Evolutionary conservation across 2,888 invertebrate genomes (phyloP), one percentile per base, ranked within the genome.

Genomic region (Pomacea canaliculata): DNA sequence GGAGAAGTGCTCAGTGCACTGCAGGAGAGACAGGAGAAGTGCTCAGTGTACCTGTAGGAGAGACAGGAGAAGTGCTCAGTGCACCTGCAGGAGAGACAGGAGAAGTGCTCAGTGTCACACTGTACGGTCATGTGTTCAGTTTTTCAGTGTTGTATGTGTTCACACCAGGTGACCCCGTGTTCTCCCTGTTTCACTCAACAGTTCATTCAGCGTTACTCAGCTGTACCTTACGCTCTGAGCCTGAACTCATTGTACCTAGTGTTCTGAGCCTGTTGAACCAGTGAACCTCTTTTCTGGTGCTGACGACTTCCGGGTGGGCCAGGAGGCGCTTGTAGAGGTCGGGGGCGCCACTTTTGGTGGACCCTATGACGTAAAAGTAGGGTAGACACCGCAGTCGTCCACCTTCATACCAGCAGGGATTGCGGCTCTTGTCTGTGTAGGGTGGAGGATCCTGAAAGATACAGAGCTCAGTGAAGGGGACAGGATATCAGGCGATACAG

Each of bases 381-480:
- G 73, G 73, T 19, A 73, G 8, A 37, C 73, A 73, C 1, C 73
- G 67, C 46, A 73, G n/a, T 7, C 73, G 27, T n/a, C 59, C 68
- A n/a, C 73, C 73, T 59, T 73, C 67, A 23, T 73, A 73, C 73
- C 73, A 73, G 48, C 73, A 73, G 0, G 73, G 73, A 66, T 73
- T 73, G 13, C 59, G 59, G n/a, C 67, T 73, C 23, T 73, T 73
- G 37, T 73, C 73, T 27, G 60, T 37, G 23, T 51, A 73, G 7
- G 9, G 23, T 0, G 73, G 73, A 0, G 73, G 67, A 59, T 73
- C 59, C 73, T 73, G 60, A 10, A 27, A 46, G 23, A 70, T 16
- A 10, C 10, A 56, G 19, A 70, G 23, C 37, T 37, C 12, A 68
- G 46, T 16, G 51, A 19, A 69, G 8, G 19, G 48, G 16, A 67